Base-by-base conservation (phyloP, 92 coral and sea anemone genomes). In the Palythoa caribaeorum region DNA sequence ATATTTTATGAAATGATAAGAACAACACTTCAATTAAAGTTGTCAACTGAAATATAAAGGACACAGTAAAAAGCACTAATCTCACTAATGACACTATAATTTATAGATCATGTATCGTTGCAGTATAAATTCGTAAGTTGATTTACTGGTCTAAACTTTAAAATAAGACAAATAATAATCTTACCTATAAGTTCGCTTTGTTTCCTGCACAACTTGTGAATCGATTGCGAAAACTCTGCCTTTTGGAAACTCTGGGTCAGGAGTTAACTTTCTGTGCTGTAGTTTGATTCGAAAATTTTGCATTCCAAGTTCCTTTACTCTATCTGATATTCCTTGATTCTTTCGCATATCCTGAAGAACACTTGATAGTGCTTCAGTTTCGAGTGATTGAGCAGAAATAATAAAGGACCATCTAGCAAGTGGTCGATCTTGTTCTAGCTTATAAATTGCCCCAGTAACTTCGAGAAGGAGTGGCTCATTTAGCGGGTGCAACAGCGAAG, bases 191-290 rank as follows among this genome's bases (percentile, higher is more conserved):
- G 83, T 77, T 77, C 83, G 66, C 83, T 77, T 77, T 77, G 62
- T 55, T 77, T 77, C 76, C 76, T 71, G 76, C 76, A 71, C 76
- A 71, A 71, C 87, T 83, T 63, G 77, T 62, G 87, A 83, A 83
- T 65, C 87, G 62, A 83, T 50, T 83, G 87, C 87, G 62, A 83
- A 83, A 62, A 83, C 87, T 69, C 87, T 83, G 77, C 87, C 87
- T 83, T 83, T 69, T 16, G 83, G 87, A 73, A 83, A 83, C 73
- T 83, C 87, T 83, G 87, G 87, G 39, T 83, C 87, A 70, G 87
- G 87, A 83, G 77, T 83, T 83, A 47, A 83, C 76, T 83, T 83
- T 83, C 76, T 83, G 87, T 83, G 77, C 87, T 83, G 87, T 71
- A 83, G 87, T 83, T 83, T 83, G 60, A 83, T 69, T 83, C 50